A percentile compares a stretch with the other conserved stretches of the same genome.
These are phyloP conservation scores for Luscinia megarhynchos DNA, from an alignment of 2,797 vertebrate species.

Conservation along the genomic window DNA sequence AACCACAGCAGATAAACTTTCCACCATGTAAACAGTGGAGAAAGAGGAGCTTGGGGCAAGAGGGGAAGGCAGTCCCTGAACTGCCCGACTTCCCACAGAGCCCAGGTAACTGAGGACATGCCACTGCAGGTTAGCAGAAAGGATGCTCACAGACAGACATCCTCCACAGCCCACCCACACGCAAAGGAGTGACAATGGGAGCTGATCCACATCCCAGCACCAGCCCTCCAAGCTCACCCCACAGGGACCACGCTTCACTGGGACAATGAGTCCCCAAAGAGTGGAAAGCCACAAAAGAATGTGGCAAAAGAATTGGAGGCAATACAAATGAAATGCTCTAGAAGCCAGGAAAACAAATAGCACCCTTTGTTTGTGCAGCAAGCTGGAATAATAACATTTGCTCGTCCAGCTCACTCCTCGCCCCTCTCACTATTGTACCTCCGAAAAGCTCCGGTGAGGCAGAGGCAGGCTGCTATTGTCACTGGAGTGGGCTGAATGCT, in stretches of 20 bases:
- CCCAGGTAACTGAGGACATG: not conserved
- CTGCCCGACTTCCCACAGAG: not conserved
- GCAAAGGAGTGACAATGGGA: not conserved
- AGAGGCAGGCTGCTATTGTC: conserved; percentile 60
- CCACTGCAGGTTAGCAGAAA: not conserved
- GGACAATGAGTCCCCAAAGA: conserved; percentile 2
- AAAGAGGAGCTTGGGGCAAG: not conserved
- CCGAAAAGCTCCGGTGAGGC: not conserved
- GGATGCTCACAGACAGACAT: not conserved
- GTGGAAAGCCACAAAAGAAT: not conserved
- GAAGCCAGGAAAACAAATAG: conserved; percentile 64
- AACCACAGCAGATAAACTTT: conserved; percentile 44
- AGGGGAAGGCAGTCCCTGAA: not conserved
- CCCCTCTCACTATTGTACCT: conserved; percentile 57
- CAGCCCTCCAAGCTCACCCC: not conserved
- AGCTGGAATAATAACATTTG: conserved; percentile 71
- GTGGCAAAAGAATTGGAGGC: not conserved
- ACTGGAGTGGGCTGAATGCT: conserved; percentile 57
- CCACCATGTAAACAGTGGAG: conserved; percentile 10
- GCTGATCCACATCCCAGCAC: not conserved
- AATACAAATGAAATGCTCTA: conserved; percentile 32
- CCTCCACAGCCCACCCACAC: not conserved
- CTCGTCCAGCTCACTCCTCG: conserved; percentile 24
- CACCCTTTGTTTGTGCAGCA: conserved; percentile 66
- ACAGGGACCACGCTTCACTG: not conserved